Evolutionary conservation across 1,140 invertebrate genomes (phyloP), one percentile per base, ranked within the genome.

Genomic region (Tetramorium alpestre): DNA sequence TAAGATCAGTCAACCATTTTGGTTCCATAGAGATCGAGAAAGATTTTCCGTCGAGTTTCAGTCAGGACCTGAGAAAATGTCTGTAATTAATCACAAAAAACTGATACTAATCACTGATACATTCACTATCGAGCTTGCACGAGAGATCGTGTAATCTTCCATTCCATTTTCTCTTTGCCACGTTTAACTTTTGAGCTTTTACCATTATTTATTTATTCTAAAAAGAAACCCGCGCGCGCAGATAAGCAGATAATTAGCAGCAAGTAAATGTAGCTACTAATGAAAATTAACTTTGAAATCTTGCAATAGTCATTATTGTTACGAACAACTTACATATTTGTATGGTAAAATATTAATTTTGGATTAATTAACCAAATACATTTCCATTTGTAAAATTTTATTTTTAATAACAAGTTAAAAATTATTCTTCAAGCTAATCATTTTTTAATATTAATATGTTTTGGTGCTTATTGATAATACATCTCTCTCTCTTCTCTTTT

Each of bases 21-120:
- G 51, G 4, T 56, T 65, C 33, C 44, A n/a, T 28, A 8, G 44
- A 72, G 25, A 89, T 90, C 44, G 80, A 80, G 86, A 76, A 85
- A 85, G 81, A 90, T 90, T 90, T 90, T 88, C 76, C 81, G 28
- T 90, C 64, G 49, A 88, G 56, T 85, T 81, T 60, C 62, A 72
- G 11, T 60, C 62, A 72, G 11, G 58, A 81, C 44, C 75, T 84
- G 70, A 87, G 88, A 90, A 88, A 90, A 87, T 64, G 62, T 90
- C 58, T 64, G 67, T 82, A 87, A 90, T 90, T 90, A 90, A 90
- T 90, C 81, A 87, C 70, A 82, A 78, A 88, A 85, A 90, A 82
- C 76, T 41, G 77, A 67, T 84, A 77, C 49, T 33, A 8, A 33
- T 81, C 85, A 44, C 65, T 56, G 38, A 41, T 65, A 41, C n/a